Evolutionary conservation across 2,113 vertebrate genomes (phyloP).

Genomic region (Eleginops maclovinus): DNA sequence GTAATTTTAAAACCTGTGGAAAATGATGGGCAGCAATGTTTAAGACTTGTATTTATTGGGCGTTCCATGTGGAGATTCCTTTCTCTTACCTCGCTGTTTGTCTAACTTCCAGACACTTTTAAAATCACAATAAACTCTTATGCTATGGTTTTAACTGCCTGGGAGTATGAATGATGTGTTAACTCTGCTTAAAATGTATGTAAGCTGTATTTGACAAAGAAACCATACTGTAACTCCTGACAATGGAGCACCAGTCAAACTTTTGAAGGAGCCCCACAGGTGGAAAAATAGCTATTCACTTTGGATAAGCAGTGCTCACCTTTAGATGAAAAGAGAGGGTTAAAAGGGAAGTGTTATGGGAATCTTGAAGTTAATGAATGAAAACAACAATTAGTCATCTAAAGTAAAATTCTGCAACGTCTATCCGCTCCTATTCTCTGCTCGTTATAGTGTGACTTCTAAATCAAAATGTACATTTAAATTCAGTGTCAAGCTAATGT

Average conservation of each 20-base stretch:
- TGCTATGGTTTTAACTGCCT: not conserved
- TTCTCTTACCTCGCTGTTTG: constrained; percentile 10
- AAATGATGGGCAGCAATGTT: not conserved
- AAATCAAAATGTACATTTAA: not conserved
- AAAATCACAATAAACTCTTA: constrained; percentile 11
- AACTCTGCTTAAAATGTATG: not conserved
- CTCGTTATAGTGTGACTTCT: not conserved
- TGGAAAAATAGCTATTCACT: not conserved
- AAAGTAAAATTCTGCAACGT: not conserved
- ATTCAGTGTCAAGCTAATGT: not conserved
- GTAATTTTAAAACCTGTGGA: no score
- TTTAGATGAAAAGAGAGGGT: not conserved
- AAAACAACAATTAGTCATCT: not conserved
- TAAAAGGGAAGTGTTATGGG: not conserved
- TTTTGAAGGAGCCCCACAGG: not conserved
- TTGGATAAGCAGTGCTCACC: no score
- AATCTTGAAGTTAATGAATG: not conserved
- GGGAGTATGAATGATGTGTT: not conserved
- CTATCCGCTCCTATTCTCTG: no score
- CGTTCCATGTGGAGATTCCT: not conserved
- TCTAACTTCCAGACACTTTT: not conserved
- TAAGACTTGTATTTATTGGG: not conserved
- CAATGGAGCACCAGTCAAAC: not conserved
- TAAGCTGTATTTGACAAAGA: not conserved
- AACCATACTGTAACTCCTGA: not conserved